Base-by-base conservation (phyloP, 37 sponge, comb jelly and placozoan species). In the Agelas oroides region DNA sequence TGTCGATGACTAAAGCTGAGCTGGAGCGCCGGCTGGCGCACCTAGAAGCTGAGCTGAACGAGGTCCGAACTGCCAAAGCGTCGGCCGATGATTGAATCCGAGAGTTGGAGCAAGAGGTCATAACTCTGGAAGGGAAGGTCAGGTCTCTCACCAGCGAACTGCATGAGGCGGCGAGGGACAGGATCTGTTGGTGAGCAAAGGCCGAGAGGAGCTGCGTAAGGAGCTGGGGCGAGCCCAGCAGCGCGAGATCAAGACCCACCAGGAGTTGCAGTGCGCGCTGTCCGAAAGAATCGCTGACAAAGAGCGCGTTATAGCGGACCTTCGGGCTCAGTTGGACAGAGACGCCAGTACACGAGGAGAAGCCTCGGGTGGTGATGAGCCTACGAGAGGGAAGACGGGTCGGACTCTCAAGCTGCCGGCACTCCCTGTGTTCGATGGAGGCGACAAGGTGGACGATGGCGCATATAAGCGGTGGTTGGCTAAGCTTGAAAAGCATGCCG, bases 401-500 rank as follows among this genome's bases (percentile, higher is more conserved):
- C 8, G 3, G 46, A 3, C 24, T 21, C 34, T 76, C 3, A 76
- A 76, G 31, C 35, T 55, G 16, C 76, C 59, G 21, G 2, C 60
- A 1, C n/a, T 76, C 1, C 34, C 76, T 17, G 60, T 20, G 16
- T 76, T 76, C 59, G 38, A 20, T 59, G 63, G 63, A 16, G 63
- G n/a, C 14, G 63, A 59, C 5, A 18, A 28, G 38, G n/a, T n/a
- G n/a, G 80, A 64, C 2, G 69, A 79, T 52, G 80, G 14, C 21
- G 53, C 69, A 2, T 58, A 33, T 23, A n/a, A 24, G 56, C 17
- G 63, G 20, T 83, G 74, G 53, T 2, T 83, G 2, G 66, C 46
- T 23, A 71, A 72, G 30, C 66, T 71, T 46, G 46, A 12, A 8
- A 53, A 1, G 52, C 74, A 72, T 59, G 74, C 83, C 8, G 64